Conservation (phyloP, 2,888 invertebrate genomes). For the Dryobota labecula region DNA sequence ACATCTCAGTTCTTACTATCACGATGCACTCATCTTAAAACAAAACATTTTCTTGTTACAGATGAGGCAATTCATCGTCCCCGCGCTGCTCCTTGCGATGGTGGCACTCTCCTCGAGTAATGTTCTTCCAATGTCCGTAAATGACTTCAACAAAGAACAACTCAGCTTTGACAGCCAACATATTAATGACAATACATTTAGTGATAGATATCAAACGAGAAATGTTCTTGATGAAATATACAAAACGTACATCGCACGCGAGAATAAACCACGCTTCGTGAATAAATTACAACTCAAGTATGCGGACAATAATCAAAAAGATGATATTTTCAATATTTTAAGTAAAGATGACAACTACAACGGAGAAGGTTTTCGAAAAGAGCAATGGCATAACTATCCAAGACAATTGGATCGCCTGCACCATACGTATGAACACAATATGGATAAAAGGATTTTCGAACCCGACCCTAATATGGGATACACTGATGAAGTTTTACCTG, state of each 20-base stretch:
- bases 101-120: constrained; percentile 84
- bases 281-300: constrained; percentile 65
- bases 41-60: constrained; percentile 76
- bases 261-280: constrained; percentile 52
- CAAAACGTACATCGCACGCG: constrained; percentile 67
- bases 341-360: constrained; percentile 76
- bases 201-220: constrained; percentile 76
- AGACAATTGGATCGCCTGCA: constrained; percentile 84
- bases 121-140: constrained; percentile 79
- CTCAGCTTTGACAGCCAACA: constrained; percentile 74
- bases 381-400: constrained; percentile 87
- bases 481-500: constrained; percentile 63
- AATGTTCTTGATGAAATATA: constrained; percentile 78
- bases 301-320: constrained; percentile 70
- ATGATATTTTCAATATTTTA: constrained; percentile 70
- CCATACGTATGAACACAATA: constrained; percentile 68
- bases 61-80: constrained; percentile 82
- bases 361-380: constrained; percentile 82
- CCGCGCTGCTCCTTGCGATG: constrained; percentile 80
- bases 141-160: constrained; percentile 73
- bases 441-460: constrained; percentile 73
- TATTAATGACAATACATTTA: constrained; percentile 82
- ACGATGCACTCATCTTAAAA: constrained; percentile 12
- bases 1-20: constrained; percentile 4
- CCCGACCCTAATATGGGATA: constrained; percentile 70